These are phyloP conservation scores for Ivindomyrus marchei DNA, from an alignment of 2,113 vertebrate genomes.

Conservation along the genomic window DNA sequence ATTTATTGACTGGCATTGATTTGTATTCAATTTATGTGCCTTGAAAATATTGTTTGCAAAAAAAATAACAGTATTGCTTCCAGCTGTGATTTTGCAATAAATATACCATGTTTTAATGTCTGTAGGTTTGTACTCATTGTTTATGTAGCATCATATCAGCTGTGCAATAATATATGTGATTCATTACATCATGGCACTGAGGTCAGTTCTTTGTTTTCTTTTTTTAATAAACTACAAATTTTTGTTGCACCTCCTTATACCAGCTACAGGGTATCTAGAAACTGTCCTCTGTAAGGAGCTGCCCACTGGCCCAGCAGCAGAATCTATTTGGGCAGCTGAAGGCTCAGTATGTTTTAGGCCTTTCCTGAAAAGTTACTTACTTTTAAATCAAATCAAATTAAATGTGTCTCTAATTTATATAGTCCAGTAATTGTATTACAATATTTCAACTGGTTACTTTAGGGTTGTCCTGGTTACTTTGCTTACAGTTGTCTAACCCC, in stretches of 20 bases:
- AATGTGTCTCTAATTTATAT: neutral
- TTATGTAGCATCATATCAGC: neutral
- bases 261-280: neutral
- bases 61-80: slow-evolving; percentile 6
- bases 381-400: neutral
- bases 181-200: neutral
- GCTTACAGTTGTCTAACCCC: neutral
- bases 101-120: slow-evolving; percentile 9
- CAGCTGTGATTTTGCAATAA: slow-evolving; percentile 17
- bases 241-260: neutral
- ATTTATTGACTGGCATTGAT: neutral
- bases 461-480: neutral
- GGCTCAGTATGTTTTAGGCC: neutral
- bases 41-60: slow-evolving; percentile 16
- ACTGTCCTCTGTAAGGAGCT: neutral
- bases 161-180: neutral
- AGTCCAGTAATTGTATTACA: neutral
- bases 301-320: neutral
- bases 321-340: neutral
- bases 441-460: neutral
- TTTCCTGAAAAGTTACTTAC: neutral
- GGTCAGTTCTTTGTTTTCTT: neutral
- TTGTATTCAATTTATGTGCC: slow-evolving; percentile 11
- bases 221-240: neutral
- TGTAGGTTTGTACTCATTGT: neutral